Evolutionary conservation across 1,140 invertebrate species (phyloP).

Genomic region (Limonius californicus): DNA sequence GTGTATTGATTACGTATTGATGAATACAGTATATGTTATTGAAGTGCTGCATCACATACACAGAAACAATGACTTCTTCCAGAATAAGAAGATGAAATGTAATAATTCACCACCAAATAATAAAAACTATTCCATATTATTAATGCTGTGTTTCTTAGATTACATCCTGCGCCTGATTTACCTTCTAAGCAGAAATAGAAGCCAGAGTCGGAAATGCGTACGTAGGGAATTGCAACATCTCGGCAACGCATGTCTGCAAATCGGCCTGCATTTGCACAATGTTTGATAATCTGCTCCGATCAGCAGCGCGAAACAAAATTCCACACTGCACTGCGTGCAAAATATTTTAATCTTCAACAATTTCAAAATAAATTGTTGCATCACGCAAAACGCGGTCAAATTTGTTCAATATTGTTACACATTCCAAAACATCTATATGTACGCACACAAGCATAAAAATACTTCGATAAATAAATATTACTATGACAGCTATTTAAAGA

Average conservation of each 20-base stretch:
- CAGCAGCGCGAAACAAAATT: conserved; percentile 12
- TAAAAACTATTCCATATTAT: too few relatives aligned
- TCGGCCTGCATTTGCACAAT: conserved; percentile 5
- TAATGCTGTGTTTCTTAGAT: neutral
- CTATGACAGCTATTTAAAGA: too few relatives aligned
- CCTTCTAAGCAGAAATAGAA: conserved; percentile 8
- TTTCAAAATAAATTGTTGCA: conserved; percentile 4
- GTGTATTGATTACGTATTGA: too few relatives aligned
- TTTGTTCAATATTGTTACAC: conserved; percentile 4
- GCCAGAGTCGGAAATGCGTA: conserved; percentile 8
- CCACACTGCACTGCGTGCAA: conserved; percentile 14
- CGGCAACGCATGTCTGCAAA: conserved; percentile 10
- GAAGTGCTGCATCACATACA: too few relatives aligned
- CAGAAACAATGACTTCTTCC: too few relatives aligned
- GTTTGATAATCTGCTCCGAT: conserved; percentile 13
- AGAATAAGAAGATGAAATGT: too few relatives aligned
- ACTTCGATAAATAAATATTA: too few relatives aligned
- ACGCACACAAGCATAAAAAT: too few relatives aligned
- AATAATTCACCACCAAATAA: too few relatives aligned
- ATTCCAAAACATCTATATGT: neutral
- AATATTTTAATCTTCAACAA: conserved; percentile 15
- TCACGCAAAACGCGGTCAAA: neutral
- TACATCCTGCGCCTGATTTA: neutral
- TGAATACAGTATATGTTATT: too few relatives aligned
- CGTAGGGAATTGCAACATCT: conserved; percentile 10